A percentile compares a stretch with the other conserved stretches of the same genome.
Evolutionary conservation across 2,797 vertebrate genomes (phyloP).

Genomic region (Discoglossus pictus): DNA sequence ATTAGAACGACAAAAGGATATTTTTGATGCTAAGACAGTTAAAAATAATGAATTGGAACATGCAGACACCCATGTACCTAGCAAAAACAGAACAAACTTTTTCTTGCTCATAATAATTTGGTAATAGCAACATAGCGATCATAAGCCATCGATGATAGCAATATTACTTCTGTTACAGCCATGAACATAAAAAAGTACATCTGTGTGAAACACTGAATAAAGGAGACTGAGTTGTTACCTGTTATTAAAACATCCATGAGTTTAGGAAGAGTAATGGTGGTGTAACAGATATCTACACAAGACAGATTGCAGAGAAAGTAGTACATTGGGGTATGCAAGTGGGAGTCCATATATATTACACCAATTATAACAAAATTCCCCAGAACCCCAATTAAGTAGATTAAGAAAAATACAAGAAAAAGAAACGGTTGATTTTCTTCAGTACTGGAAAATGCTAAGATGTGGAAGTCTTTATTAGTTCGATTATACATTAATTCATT

Average conservation of each 20-base stretch:
- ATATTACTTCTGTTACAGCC: slow-evolving; percentile 26
- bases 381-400: slow-evolving; percentile 6
- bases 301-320: slow-evolving; percentile 49
- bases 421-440: neutral
- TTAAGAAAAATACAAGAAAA: slow-evolving; percentile 15
- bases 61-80: slow-evolving; percentile 38
- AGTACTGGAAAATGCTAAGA: slow-evolving; percentile 13
- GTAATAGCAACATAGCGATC: slow-evolving; percentile 40
- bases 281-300: slow-evolving; percentile 34
- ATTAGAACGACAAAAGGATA: slow-evolving; percentile 46
- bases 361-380: slow-evolving; percentile 42
- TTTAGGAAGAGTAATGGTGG: slow-evolving; percentile 28
- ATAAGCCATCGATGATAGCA: slow-evolving; percentile 35
- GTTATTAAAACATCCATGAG: slow-evolving; percentile 24
- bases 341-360: neutral
- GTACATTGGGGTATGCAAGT: slow-evolving; percentile 41
- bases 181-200: slow-evolving; percentile 32
- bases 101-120: slow-evolving; percentile 36
- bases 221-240: slow-evolving; percentile 15
- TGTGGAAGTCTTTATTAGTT: slow-evolving; percentile 16
- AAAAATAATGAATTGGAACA: slow-evolving; percentile 45
- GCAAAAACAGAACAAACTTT: slow-evolving; percentile 26
- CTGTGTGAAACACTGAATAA: slow-evolving; percentile 30
- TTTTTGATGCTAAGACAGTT: slow-evolving; percentile 37
- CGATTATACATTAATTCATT: too few relatives aligned